These are phyloP conservation scores for Anastrepha obliqua DNA, from an alignment of 1,140 invertebrate species.

Conservation along the genomic window DNA sequence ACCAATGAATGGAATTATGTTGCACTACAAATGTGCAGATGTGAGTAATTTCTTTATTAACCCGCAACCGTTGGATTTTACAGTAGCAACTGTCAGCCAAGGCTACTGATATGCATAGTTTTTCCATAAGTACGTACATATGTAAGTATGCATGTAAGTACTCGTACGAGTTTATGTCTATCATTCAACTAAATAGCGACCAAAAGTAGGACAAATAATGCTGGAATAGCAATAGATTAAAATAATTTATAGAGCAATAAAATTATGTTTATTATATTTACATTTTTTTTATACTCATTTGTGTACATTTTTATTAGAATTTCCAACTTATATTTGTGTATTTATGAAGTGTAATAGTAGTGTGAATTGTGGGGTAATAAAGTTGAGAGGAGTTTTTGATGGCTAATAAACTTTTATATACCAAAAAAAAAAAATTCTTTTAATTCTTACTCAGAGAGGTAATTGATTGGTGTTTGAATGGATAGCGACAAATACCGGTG, in stretches of 20 bases:
- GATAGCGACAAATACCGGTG: too few species aligned
- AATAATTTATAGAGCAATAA: conserved; percentile 43
- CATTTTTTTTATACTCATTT: neutral
- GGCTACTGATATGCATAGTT: neutral
- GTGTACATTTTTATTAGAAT: too few species aligned
- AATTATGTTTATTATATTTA: conserved; percentile 11
- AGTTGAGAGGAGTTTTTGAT: too few species aligned
- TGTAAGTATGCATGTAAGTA: neutral
- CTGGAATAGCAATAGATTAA: neutral
- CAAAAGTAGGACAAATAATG: conserved; percentile 21
- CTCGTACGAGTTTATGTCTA: neutral
- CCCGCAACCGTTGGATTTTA: conserved; percentile 22
- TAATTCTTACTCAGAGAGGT: too few species aligned
- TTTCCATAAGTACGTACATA: neutral
- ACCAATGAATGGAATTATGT: neutral
- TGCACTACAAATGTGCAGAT: neutral
- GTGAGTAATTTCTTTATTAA: conserved; percentile 28
- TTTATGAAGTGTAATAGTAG: too few species aligned
- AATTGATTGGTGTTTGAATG: too few species aligned
- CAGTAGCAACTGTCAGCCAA: conserved; percentile 19
- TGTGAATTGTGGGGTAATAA: too few species aligned
- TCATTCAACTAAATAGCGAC: conserved; percentile 4
- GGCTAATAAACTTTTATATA: too few species aligned
- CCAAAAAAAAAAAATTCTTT: too few species aligned
- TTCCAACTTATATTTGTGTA: too few species aligned